phyloP scores from a whole-genome alignment of 2,888 invertebrate species.

The Plebejus melissa region DNA sequence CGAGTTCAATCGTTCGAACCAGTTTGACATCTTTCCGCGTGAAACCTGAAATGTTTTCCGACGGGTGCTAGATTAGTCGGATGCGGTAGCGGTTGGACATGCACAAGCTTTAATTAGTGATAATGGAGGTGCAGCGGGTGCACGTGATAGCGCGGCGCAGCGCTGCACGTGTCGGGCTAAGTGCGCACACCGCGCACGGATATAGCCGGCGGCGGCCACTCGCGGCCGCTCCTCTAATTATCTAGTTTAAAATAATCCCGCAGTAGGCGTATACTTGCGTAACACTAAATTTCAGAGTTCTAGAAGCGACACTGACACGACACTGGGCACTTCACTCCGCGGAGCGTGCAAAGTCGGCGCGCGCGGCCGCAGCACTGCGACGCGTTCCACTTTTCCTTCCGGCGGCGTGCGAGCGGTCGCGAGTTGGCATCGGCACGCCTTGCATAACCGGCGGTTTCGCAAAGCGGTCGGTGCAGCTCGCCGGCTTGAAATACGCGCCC shows the following conservation, averaged over 20 bases:
- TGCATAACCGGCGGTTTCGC: constrained; percentile 78
- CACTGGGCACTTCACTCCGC: constrained; percentile 72
- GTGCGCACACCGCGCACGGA: constrained; percentile 44
- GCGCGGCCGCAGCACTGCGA: constrained; percentile 73
- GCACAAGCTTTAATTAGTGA: constrained; percentile 33
- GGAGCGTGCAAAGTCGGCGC: constrained; percentile 72
- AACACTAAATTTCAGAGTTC: constrained; percentile 69
- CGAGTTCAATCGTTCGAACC: neutral
- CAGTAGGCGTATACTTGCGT: constrained; percentile 74
- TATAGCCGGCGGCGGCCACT: constrained; percentile 39
- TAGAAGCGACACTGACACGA: constrained; percentile 76
- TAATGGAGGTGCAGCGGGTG: constrained; percentile 38
- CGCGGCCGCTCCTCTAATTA: constrained; percentile 53
- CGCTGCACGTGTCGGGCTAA: constrained; percentile 49
- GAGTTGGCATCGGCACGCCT: constrained; percentile 77
- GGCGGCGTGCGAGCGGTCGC: constrained; percentile 63
- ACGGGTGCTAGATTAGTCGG: constrained; percentile 6
- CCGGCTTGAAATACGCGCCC: constrained; percentile 73
- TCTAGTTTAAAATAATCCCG: constrained; percentile 73
- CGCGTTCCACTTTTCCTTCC: constrained; percentile 79
- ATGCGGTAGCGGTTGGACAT: constrained; percentile 31
- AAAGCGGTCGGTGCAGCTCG: constrained; percentile 73
- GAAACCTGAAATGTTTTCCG: constrained; percentile 16
- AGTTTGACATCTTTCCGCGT: constrained; percentile 6
- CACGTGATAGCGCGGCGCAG: constrained; percentile 49